phyloP scores from a whole-genome alignment of 2,888 invertebrate species.

The Plagodis dolabraria region DNA sequence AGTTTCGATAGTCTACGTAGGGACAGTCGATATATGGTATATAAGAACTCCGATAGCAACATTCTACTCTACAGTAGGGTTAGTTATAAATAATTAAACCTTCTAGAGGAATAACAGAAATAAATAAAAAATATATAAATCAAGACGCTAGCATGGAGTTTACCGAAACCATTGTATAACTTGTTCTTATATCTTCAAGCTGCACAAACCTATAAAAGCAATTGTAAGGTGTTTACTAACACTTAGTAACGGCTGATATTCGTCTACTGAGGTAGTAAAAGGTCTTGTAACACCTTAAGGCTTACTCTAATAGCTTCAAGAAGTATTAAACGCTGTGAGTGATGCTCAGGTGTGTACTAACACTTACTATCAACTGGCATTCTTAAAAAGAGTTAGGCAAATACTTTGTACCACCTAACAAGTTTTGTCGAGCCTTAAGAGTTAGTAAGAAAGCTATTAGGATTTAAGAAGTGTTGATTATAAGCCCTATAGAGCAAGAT shows the following conservation, averaged over 20 bases:
- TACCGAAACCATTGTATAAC: conserved; percentile 8
- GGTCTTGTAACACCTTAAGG: conserved; percentile 1
- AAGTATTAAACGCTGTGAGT: conserved; percentile 2
- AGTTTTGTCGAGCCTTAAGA: conserved; percentile 9
- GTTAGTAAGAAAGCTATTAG: conserved; percentile 3
- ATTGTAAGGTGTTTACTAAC: conserved; percentile 6
- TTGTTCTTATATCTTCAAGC: conserved; percentile 9
- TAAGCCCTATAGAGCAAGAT: conserved; percentile 8
- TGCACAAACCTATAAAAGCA: conserved; percentile 7
- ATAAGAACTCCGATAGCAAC: conserved; percentile 9
- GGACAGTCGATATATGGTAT: too few species aligned
- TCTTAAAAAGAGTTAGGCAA: conserved; percentile 6
- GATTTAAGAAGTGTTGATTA: conserved; percentile 7
- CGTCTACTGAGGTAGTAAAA: conserved; percentile 5
- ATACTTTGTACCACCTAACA: conserved; percentile 12
- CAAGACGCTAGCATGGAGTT: conserved; percentile 10
- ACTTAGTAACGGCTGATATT: conserved; percentile 5
- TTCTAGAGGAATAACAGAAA: conserved; percentile 12
- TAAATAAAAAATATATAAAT: conserved; percentile 6
- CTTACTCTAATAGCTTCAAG: conserved; percentile 4
- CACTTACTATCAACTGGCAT: conserved; percentile 3
- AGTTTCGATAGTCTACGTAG: too few species aligned
- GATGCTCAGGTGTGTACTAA: conserved; percentile 1
- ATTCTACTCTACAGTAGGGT: conserved; percentile 6
- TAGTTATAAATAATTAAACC: conserved; percentile 13